Conservation (phyloP, 2,797 vertebrate species). For the Pelochelys cantorii region DNA sequence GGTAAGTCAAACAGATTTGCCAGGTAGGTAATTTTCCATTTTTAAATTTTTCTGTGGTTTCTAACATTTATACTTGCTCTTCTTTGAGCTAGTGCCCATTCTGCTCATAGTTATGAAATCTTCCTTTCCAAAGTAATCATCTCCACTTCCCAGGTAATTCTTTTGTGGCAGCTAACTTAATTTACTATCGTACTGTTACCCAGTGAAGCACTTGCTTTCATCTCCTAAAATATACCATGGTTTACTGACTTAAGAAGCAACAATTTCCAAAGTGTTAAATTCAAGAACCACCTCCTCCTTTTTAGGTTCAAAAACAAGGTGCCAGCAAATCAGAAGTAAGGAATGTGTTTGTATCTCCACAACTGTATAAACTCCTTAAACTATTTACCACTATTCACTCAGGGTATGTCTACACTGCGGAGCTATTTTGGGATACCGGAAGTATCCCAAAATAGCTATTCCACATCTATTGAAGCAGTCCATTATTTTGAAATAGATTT, state of each 20-base stretch:
- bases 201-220: background rate
- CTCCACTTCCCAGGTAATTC: background rate
- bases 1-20: background rate
- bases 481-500: no score
- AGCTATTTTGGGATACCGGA: no score
- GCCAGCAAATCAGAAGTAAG: background rate
- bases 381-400: background rate
- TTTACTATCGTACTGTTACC: background rate
- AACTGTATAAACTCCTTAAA: background rate
- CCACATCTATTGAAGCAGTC: no score
- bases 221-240: background rate
- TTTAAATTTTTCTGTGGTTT: background rate
- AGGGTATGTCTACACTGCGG: no score
- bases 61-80: background rate
- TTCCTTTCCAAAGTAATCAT: background rate
- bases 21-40: background rate
- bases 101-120: background rate
- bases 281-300: background rate
- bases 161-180: background rate
- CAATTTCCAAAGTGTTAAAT: background rate
- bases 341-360: background rate
- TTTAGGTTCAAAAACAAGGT: background rate
- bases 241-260: background rate
- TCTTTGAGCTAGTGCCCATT: background rate
- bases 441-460: no score